phyloP scores from a whole-genome alignment of 2,888 invertebrate genomes.

The Aleiodes alternator region DNA sequence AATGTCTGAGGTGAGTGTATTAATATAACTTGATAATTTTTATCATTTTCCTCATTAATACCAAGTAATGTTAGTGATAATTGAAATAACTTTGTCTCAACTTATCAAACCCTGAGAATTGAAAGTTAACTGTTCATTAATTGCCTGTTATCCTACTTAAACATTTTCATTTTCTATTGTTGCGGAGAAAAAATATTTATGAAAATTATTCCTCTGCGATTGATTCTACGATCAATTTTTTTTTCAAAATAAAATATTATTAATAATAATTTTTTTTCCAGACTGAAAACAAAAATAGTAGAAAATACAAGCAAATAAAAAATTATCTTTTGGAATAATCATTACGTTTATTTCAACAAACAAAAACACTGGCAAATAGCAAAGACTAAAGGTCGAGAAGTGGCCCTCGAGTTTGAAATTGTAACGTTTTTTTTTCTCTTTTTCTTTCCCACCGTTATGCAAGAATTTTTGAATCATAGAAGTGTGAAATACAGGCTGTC shows the following conservation, averaged over 20 bases:
- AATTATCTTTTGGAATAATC: no score
- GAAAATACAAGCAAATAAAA: neutral
- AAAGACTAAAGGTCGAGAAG: no score
- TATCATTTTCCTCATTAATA: no score
- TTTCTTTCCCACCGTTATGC: neutral
- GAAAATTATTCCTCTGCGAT: neutral
- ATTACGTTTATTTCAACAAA: no score
- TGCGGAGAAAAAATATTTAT: neutral
- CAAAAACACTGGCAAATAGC: no score
- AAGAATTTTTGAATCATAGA: conserved; percentile 12
- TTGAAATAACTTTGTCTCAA: no score
- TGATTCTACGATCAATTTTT: neutral
- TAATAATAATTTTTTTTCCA: neutral
- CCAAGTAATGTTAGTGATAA: no score
- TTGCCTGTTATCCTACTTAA: neutral
- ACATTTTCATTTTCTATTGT: neutral
- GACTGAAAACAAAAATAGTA: neutral
- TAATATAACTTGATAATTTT: neutral
- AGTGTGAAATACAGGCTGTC: conserved; percentile 4
- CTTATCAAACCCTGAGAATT: no score
- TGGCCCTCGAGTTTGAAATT: conserved; percentile 23
- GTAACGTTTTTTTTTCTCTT: neutral
- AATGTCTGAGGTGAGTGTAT: no score
- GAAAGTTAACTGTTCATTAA: no score
- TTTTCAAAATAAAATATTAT: no score